Conservation (phyloP, 2,113 vertebrate genomes). For the Osmerus mordax region DNA sequence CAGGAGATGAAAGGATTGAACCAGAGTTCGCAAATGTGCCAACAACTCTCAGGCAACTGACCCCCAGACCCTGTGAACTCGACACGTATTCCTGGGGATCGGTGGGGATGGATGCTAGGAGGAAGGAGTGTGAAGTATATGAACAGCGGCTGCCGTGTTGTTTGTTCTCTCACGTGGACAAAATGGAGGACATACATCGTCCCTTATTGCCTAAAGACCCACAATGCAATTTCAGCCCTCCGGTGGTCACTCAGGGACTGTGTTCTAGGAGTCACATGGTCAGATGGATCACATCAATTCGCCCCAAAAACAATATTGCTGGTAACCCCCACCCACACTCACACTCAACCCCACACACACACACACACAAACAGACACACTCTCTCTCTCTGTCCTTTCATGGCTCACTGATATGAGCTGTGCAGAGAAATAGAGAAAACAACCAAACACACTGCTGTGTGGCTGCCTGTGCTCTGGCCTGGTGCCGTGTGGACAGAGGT, state of each 20-base stretch:
- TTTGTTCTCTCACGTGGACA: constrained; percentile 67
- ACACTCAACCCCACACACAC: constrained; percentile 11
- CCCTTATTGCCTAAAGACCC: constrained; percentile 80
- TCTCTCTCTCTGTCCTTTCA: constrained; percentile 53
- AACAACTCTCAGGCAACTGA: constrained; percentile 55
- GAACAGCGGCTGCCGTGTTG: constrained; percentile 65
- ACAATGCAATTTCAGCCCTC: constrained; percentile 79
- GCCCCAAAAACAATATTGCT: constrained; percentile 84
- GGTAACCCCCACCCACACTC: constrained; percentile 64
- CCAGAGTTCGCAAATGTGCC: constrained; percentile 62
- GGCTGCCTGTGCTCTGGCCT: constrained; percentile 63
- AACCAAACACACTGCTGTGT: constrained; percentile 67
- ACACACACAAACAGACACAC: too few species aligned
- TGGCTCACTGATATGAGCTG: constrained; percentile 72
- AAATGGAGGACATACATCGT: constrained; percentile 81
- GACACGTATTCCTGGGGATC: constrained; percentile 21
- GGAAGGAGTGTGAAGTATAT: constrained; percentile 64
- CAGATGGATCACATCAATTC: constrained; percentile 96
- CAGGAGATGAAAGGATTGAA: constrained; percentile 59
- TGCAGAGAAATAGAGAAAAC: constrained; percentile 58
- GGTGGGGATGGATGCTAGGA: constrained; percentile 49
- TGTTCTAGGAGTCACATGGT: constrained; percentile 79
- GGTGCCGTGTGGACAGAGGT: constrained; percentile 65
- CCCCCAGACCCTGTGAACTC: constrained; percentile 31
- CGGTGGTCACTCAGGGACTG: constrained; percentile 76